Conservation (phyloP, 2,888 invertebrate species). For the Petrolisthes cinctipes region DNA sequence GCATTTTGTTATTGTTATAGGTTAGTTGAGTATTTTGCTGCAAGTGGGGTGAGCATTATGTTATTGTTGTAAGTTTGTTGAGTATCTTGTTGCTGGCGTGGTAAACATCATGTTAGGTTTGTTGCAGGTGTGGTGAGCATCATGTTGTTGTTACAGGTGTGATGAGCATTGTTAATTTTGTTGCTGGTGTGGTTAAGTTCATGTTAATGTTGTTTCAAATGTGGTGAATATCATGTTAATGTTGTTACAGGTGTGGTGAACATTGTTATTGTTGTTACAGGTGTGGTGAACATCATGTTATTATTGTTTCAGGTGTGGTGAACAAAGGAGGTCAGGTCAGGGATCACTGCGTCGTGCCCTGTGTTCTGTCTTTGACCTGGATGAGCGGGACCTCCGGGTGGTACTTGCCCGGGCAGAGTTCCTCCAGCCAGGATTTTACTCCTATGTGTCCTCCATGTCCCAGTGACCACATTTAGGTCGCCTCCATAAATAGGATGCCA, state of each 20-base stretch:
- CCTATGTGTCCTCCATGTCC: constrained; percentile 43
- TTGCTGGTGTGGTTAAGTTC: too few relatives aligned
- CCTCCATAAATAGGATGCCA: neutral
- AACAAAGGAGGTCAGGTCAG: constrained; percentile 46
- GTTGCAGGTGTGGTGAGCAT: too few relatives aligned
- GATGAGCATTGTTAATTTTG: constrained; percentile 27
- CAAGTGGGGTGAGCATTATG: constrained; percentile 33
- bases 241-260: constrained; percentile 42
- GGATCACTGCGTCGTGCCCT: constrained; percentile 48
- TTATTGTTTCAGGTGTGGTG: constrained; percentile 34
- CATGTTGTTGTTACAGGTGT: constrained; percentile 28
- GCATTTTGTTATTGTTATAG: too few relatives aligned
- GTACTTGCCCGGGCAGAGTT: constrained; percentile 56
- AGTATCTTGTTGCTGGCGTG: constrained; percentile 38
- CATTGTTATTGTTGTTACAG: neutral
- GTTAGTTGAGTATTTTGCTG: neutral
- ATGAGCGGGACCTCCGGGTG: constrained; percentile 52
- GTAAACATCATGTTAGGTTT: neutral
- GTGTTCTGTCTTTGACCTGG: constrained; percentile 55
- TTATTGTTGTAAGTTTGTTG: too few relatives aligned
- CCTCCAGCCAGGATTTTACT: constrained; percentile 61
- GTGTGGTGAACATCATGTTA: neutral
- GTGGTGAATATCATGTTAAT: too few relatives aligned
- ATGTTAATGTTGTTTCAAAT: too few relatives aligned
- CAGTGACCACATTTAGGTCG: constrained; percentile 11